Percentiles rank a stretch among this genome's conserved stretches.
Evolutionary conservation across 2,113 vertebrate genomes (phyloP).

Genomic region (rabbit (Oryctolagus cuniculus)): mOryCun1.1 NC_091442.1:100571501-100572000

Average conservation of each 20-base stretch:
- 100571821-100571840: conserved; percentile 13
- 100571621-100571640: conserved; percentile 46
- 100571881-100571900: neutral
- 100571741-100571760: neutral
- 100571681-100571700: neutral
- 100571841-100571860: neutral
- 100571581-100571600: conserved; percentile 58
- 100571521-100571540: conserved; percentile 53
- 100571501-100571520: conserved; percentile 30
- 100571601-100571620: neutral
- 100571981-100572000: neutral
- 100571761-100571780: neutral
- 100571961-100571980: neutral
- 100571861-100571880: neutral
- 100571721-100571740: neutral
- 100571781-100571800: neutral
- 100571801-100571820: neutral
- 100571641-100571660: neutral
- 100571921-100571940: neutral
- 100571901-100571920: neutral
- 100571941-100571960: neutral
- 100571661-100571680: neutral
- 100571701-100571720: neutral
- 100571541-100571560: conserved; percentile 61
- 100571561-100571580: conserved; percentile 8